Conservation (phyloP, 2,888 invertebrate species). For the Pristionchus maxplancki region DNA sequence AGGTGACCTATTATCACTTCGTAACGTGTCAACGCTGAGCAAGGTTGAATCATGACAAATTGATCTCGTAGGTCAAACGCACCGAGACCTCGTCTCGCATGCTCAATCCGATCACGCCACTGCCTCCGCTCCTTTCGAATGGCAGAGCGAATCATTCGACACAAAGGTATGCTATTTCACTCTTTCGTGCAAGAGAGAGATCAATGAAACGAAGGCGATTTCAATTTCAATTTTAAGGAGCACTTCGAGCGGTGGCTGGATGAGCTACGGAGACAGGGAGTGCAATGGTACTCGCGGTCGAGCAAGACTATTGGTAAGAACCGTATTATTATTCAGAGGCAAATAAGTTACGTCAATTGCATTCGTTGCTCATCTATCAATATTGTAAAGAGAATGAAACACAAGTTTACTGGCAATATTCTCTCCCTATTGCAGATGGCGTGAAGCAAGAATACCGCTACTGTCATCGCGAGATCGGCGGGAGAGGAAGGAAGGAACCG, state of each 20-base stretch:
- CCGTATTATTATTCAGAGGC: background rate
- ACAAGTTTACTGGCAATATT: background rate
- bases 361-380: too few species aligned
- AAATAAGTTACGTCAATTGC: too few species aligned
- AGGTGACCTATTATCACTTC: background rate
- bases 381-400: too few species aligned
- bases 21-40: too few species aligned
- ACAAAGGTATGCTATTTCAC: background rate
- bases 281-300: background rate
- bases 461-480: background rate
- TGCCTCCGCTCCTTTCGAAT: background rate
- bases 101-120: background rate
- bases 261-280: background rate
- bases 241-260: constrained; percentile 21
- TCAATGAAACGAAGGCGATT: too few species aligned
- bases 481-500: background rate
- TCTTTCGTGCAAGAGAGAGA: too few species aligned
- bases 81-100: constrained; percentile 11
- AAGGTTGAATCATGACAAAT: background rate
- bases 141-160: background rate
- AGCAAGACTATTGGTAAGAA: constrained; percentile 8
- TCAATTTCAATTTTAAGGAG: background rate
- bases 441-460: constrained; percentile 39
- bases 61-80: background rate
- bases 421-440: background rate